phyloP scores from a whole-genome alignment of 2,113 vertebrate genomes.

The Apeltes quadracus region DNA sequence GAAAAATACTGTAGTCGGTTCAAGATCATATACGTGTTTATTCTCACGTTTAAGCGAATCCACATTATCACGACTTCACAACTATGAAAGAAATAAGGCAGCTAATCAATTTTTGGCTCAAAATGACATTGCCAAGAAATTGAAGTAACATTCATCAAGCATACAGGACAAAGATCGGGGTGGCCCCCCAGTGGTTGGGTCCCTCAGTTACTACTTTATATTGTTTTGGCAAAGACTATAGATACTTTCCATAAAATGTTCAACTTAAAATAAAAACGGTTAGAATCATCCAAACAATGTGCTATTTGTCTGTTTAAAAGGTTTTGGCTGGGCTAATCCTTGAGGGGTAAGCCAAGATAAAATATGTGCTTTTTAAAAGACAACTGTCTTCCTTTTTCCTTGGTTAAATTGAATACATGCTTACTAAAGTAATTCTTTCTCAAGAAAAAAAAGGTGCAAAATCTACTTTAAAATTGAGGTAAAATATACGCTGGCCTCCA shows the following conservation, averaged over 20 bases:
- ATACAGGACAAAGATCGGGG: slow-evolving; percentile 16
- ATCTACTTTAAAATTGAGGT: slow-evolving; percentile 27
- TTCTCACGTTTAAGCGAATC: slow-evolving; percentile 61
- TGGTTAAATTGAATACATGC: slow-evolving; percentile 25
- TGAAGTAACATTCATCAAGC: slow-evolving; percentile 51
- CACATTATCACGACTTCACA: slow-evolving; percentile 47
- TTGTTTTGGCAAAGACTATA: slow-evolving; percentile 27
- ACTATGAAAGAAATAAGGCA: slow-evolving; percentile 69
- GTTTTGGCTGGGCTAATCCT: slow-evolving; percentile 39
- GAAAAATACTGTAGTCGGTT: not conserved
- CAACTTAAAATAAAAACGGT: not conserved
- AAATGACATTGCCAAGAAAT: slow-evolving; percentile 51
- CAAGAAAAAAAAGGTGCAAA: not conserved
- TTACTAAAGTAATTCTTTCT: slow-evolving; percentile 1
- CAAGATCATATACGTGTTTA: slow-evolving; percentile 51
- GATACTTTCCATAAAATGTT: not conserved
- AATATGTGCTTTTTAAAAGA: slow-evolving; percentile 15
- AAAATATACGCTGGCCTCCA: not conserved
- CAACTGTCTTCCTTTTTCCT: not conserved
- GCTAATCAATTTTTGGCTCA: slow-evolving; percentile 64
- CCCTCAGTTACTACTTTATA: not conserved
- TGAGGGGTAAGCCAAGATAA: slow-evolving; percentile 7
- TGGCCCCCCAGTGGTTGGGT: not conserved
- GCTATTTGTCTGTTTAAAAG: slow-evolving; percentile 3
- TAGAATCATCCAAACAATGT: not conserved